These are phyloP conservation scores for Addax nasomaculatus DNA, from an alignment of 2,113 vertebrate genomes.

Conservation along the genomic window DNA sequence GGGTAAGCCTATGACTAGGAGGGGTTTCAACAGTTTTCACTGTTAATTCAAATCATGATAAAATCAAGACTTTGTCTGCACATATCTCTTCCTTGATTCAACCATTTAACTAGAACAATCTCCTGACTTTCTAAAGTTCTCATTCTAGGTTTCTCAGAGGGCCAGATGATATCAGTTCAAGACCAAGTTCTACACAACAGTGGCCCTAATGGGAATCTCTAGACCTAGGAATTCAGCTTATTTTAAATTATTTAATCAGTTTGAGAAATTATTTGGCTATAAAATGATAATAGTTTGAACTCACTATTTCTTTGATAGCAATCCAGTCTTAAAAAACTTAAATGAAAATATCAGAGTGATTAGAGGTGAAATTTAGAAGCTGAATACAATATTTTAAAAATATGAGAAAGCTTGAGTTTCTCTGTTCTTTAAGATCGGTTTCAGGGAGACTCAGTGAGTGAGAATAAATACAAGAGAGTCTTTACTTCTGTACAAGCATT, in stretches of 20 bases:
- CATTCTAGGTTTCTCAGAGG: not conserved
- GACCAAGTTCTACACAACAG: rapidly evolving
- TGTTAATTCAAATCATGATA: not conserved
- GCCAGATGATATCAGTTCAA: not conserved
- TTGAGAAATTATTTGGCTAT: not conserved
- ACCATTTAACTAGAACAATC: not conserved
- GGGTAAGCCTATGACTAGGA: not conserved
- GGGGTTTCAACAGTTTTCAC: not conserved
- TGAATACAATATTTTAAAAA: not conserved
- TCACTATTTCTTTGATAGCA: not conserved
- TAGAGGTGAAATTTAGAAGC: not conserved
- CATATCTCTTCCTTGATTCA: not conserved
- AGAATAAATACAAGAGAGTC: not conserved
- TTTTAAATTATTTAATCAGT: not conserved
- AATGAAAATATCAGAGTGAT: not conserved
- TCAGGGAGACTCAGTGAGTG: not conserved
- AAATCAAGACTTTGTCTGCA: not conserved
- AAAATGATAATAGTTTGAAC: not conserved
- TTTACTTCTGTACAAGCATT: not conserved
- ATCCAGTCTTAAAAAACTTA: not conserved
- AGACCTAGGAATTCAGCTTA: not conserved
- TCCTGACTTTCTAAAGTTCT: not conserved
- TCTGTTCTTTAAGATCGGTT: not conserved
- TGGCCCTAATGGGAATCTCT: not conserved
- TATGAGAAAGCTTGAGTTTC: not conserved